phyloP scores from a whole-genome alignment of 2,888 invertebrate species.

The Cheilosia pagana region DNA sequence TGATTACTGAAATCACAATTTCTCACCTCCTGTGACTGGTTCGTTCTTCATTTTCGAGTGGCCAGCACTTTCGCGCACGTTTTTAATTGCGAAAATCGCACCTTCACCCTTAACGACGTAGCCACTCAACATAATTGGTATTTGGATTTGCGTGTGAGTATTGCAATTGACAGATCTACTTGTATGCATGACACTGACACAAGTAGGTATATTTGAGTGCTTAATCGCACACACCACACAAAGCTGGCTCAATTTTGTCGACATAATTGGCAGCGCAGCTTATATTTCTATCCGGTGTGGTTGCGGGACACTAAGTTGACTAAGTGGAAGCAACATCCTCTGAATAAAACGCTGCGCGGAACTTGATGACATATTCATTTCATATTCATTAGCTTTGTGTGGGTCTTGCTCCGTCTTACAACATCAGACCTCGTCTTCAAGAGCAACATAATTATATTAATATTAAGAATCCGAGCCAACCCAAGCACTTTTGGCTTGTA shows the following conservation, averaged over 20 bases:
- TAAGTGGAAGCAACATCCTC: slow-evolving; percentile 54
- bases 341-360: not conserved
- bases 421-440: slow-evolving; percentile 45
- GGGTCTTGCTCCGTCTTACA: slow-evolving; percentile 42
- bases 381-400: slow-evolving; percentile 66
- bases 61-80: not conserved
- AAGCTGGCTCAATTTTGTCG: slow-evolving; percentile 10
- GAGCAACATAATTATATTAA: slow-evolving; percentile 64
- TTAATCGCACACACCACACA: slow-evolving; percentile 29
- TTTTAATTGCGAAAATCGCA: slow-evolving; percentile 60
- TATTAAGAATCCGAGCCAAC: slow-evolving; percentile 63
- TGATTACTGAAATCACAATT: slow-evolving; percentile 62
- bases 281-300: not conserved
- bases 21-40: slow-evolving; percentile 37
- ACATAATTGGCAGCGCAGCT: slow-evolving; percentile 26
- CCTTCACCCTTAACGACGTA: slow-evolving; percentile 46
- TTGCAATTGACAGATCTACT: slow-evolving; percentile 25
- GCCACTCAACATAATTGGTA: slow-evolving; percentile 69
- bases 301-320: too few species aligned
- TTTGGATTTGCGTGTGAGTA: slow-evolving; percentile 31
- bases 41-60: slow-evolving; percentile 31
- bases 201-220: slow-evolving; percentile 20
- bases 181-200: not conserved
- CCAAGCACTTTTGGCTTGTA: slow-evolving; percentile 69
- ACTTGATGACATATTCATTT: slow-evolving; percentile 65